Conservation (phyloP, 2,888 invertebrate species). For the Pollenia labialis region DNA sequence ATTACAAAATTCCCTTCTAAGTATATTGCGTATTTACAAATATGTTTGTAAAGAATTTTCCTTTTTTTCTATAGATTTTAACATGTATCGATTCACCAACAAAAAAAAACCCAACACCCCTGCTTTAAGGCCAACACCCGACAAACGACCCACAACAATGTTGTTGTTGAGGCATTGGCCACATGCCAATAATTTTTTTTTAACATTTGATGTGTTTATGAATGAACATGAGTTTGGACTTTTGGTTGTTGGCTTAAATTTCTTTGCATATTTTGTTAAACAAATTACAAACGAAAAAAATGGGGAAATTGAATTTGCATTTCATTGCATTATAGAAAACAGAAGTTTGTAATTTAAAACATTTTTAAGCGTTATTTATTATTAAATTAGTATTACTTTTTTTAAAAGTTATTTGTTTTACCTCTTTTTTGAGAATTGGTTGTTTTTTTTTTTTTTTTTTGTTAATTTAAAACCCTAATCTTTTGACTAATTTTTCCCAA, state of each 20-base stretch:
- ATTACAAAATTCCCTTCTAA: constrained; percentile 44
- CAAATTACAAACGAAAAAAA: constrained; percentile 18
- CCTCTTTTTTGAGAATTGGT: background rate
- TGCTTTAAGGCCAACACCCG: constrained; percentile 46
- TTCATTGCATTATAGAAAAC: constrained; percentile 15
- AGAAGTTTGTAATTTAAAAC: background rate
- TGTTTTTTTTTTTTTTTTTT: background rate
- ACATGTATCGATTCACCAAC: constrained; percentile 46
- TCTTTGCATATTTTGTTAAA: constrained; percentile 22
- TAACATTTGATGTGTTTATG: constrained; percentile 53
- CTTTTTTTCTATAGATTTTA: constrained; percentile 19
- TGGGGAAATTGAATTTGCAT: background rate
- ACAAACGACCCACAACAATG: constrained; percentile 39
- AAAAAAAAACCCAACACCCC: constrained; percentile 10
- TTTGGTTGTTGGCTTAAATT: constrained; percentile 13
- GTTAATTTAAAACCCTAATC: background rate
- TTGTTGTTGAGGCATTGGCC: constrained; percentile 45
- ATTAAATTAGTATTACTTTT: background rate
- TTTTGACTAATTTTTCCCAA: no score
- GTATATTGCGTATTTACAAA: background rate
- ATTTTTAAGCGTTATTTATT: background rate
- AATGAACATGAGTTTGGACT: constrained; percentile 33
- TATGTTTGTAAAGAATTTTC: background rate
- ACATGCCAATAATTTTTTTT: constrained; percentile 49
- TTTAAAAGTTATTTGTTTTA: background rate